Evolutionary conservation across 1,140 invertebrate genomes (phyloP).

Genomic region (Zophobas morio): DNA sequence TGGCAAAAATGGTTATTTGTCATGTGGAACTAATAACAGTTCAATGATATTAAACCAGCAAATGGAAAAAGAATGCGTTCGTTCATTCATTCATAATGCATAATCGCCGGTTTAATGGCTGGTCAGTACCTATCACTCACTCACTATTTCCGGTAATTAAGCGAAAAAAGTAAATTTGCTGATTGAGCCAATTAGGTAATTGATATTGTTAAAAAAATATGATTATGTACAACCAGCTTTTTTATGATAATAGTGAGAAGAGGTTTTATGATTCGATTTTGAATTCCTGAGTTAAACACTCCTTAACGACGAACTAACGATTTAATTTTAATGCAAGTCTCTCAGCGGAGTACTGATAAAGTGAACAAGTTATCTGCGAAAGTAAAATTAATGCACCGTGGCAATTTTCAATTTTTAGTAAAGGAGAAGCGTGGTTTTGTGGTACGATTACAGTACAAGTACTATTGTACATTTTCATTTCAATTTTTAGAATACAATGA

Average conservation of each 20-base stretch:
- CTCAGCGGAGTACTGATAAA: constrained; percentile 19
- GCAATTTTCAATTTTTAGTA: constrained; percentile 3
- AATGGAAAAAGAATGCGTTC: neutral
- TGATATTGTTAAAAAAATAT: constrained; percentile 10
- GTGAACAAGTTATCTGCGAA: constrained; percentile 4
- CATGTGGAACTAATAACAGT: neutral
- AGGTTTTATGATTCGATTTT: constrained; percentile 1
- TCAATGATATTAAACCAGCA: neutral
- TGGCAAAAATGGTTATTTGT: constrained; percentile 14
- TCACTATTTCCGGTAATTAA: neutral
- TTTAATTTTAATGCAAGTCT: constrained; percentile 11
- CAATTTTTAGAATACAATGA: no score
- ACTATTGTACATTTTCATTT: no score
- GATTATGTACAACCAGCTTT: constrained; percentile 5
- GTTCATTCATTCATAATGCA: neutral
- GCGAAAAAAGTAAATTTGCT: neutral
- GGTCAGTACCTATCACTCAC: neutral
- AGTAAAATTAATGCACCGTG: constrained; percentile 14
- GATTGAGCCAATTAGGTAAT: neutral
- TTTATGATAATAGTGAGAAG: neutral
- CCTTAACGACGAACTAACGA: constrained; percentile 13
- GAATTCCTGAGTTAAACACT: constrained; percentile 1
- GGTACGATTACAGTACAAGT: no score
- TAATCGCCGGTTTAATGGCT: neutral
- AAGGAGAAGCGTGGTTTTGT: neutral